phyloP scores from a whole-genome alignment of 2,113 vertebrate genomes.

The Psilopogon haemacephalus region DNA sequence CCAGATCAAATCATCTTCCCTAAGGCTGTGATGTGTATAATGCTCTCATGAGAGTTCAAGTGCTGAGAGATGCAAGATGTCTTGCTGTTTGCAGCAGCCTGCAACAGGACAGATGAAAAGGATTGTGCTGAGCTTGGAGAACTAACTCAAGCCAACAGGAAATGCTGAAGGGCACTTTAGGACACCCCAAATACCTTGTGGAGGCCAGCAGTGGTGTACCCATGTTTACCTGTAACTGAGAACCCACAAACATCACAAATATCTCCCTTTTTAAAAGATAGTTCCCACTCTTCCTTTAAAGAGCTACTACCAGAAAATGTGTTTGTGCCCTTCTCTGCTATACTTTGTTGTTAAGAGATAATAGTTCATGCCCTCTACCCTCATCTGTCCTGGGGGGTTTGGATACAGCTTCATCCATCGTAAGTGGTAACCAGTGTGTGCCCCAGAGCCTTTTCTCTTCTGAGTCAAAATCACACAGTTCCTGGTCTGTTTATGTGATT shows the following conservation, averaged over 20 bases:
- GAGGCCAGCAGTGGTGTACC: not conserved
- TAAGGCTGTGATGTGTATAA: not conserved
- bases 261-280: not conserved
- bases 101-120: not conserved
- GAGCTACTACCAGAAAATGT: not conserved
- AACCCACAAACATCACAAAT: not conserved
- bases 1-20: not conserved
- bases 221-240: not conserved
- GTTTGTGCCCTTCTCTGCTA: not conserved
- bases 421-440: not conserved
- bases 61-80: not conserved
- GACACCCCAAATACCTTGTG: fast-evolving
- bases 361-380: not conserved
- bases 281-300: not conserved
- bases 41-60: not conserved
- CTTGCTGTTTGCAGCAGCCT: not conserved
- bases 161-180: not conserved
- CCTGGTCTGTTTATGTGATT: not conserved
- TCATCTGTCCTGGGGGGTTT: not conserved
- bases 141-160: not conserved
- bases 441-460: not conserved
- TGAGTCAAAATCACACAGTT: not conserved
- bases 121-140: not conserved
- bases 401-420: not conserved
- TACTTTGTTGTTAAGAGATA: not conserved